Evolutionary conservation across 2,113 vertebrate genomes (phyloP).

Genomic region (Sinosuthora webbiana): DNA sequence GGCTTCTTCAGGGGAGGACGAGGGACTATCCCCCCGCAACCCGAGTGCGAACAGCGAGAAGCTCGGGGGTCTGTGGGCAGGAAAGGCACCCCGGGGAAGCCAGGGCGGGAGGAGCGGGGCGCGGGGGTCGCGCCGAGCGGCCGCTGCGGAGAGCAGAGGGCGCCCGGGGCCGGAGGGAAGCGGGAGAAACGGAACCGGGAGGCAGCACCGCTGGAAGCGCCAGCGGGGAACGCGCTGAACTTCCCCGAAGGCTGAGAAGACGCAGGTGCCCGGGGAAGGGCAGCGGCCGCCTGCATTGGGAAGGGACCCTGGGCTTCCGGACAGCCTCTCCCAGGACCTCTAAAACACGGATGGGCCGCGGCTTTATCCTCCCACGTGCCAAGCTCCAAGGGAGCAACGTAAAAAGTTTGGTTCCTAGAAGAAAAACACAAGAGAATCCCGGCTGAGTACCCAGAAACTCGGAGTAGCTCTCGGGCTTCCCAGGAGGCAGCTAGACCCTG

Average conservation of each 20-base stretch:
- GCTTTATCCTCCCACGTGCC: background rate
- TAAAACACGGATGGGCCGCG: background rate
- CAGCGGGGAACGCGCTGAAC: background rate
- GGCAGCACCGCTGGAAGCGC: background rate
- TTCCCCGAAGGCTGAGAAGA: background rate
- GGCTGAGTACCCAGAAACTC: background rate
- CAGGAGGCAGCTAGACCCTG: rapidly evolving
- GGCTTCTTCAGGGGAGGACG: background rate
- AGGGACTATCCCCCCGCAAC: background rate
- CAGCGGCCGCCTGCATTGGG: background rate
- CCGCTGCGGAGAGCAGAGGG: background rate
- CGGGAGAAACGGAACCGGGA: too few relatives aligned
- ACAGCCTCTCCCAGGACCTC: background rate
- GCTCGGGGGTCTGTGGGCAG: rapidly evolving
- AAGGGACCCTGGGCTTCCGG: too few relatives aligned
- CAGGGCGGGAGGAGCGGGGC: background rate
- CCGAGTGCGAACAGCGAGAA: background rate
- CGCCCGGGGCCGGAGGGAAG: background rate
- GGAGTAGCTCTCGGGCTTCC: background rate
- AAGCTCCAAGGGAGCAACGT: background rate
- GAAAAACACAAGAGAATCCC: background rate
- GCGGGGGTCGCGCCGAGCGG: background rate
- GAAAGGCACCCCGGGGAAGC: background rate
- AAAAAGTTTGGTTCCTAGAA: background rate
- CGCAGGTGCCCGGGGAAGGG: background rate